These are phyloP conservation scores for Caenorhabditis briggsae DNA, from an alignment of 1,140 invertebrate genomes.

Conservation along the genomic window DNA sequence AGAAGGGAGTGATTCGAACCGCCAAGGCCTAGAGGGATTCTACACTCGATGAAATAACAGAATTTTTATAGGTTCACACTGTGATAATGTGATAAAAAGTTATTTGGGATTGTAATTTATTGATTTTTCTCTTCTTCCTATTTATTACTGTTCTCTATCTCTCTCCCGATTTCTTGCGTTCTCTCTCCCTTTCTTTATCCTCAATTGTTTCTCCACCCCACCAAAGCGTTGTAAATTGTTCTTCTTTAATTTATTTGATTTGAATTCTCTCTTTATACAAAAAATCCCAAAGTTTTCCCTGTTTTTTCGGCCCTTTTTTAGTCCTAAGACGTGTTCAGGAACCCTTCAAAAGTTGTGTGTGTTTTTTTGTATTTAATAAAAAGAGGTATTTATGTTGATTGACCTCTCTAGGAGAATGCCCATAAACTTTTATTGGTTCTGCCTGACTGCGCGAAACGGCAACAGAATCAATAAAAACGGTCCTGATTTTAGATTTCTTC, in stretches of 20 bases:
- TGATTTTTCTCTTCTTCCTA: slow-evolving; percentile 13
- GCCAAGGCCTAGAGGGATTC: slow-evolving; percentile 2
- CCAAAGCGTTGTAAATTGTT: slow-evolving; percentile 48
- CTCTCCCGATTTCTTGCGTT: slow-evolving; percentile 8
- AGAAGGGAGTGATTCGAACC: slow-evolving; percentile 51
- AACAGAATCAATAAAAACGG: not conserved
- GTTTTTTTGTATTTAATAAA: slow-evolving; percentile 48
- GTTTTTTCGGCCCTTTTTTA: not conserved
- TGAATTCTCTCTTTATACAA: not conserved
- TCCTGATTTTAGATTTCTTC: not conserved
- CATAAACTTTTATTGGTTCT: slow-evolving; percentile 14
- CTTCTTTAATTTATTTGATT: not conserved
- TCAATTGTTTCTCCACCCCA: not conserved
- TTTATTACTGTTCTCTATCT: slow-evolving; percentile 8
- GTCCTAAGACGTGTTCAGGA: slow-evolving; percentile 1
- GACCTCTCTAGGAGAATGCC: not conserved
- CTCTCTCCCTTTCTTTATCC: slow-evolving; percentile 5
- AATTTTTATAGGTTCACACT: slow-evolving; percentile 31
- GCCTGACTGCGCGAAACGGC: not conserved
- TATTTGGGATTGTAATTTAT: slow-evolving; percentile 46
- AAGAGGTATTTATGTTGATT: not conserved
- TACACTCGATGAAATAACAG: not conserved
- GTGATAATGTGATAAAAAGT: slow-evolving; percentile 32
- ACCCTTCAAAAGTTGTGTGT: too few species aligned
- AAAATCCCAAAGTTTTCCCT: not conserved